Base-by-base conservation (phyloP, 2,888 invertebrate species). In the Thymelicus acteon region DNA sequence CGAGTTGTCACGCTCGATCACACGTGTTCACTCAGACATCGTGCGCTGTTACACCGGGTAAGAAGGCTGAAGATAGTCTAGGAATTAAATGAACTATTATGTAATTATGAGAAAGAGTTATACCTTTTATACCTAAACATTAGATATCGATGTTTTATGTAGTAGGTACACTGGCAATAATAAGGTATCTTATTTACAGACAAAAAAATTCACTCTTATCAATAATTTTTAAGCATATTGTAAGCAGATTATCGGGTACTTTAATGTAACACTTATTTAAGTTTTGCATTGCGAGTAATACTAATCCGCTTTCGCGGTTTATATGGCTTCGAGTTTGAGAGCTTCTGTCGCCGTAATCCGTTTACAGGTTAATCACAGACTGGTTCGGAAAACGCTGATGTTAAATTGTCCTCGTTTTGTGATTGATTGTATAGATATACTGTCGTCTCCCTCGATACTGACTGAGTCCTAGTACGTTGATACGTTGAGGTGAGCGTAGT, bases 281-380 rank as follows among this genome's bases (percentile, higher is more conserved):
- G 49, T 24, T 63, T 31, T 63, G 49, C 49, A 37, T 37, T 63
- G 24, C 49, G 37, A 48, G 49, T 7, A 63, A 37, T 49, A 6
- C 24, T 68, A 62, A 68, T 68, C 54, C 31, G 15, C 62, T 67
- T 72, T 67, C 62, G 60, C 47, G 47, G 60, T 57, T 40, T 37
- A 64, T 49, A 64, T 19, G 57, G 67, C 57, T 64, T 70, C 67
- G 39, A 71, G 62, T 57, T 66, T 52, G 61, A 66, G 44, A 60
- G 63, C 70, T 74, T 64, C 54, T 52, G 61, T 61, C 52, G 52
- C 61, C 13, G 61, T 67, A 68, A 68, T 68, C 61, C 62, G 57
- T 68, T 70, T 73, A 66, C 44, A 58, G 60, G 47, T 57, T 63
- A 61, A 52, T 48, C 57, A 37, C 57, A 57, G 31, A 57, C 57